These are phyloP conservation scores for Labeo rohita DNA, from an alignment of 2,113 vertebrate species.

Conservation along the genomic window DNA sequence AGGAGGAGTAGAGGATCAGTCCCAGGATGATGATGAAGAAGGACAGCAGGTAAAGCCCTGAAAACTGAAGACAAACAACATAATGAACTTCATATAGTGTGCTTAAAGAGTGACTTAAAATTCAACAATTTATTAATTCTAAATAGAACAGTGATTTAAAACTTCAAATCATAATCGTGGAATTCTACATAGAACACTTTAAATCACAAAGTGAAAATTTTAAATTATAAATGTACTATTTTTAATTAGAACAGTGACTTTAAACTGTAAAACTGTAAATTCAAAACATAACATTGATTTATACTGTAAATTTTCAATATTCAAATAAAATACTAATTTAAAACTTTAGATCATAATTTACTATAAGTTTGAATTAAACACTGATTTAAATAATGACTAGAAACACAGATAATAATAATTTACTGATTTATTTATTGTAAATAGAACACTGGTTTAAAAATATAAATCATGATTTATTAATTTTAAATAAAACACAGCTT, in stretches of 20 bases:
- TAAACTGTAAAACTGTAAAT: neutral
- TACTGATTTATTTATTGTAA: too few species aligned
- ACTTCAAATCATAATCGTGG: neutral
- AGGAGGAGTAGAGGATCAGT: slow-evolving; percentile 89
- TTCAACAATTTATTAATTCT: neutral
- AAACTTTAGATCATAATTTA: neutral
- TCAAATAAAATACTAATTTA: neutral
- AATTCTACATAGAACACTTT: neutral
- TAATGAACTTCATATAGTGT: neutral
- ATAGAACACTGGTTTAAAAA: neutral
- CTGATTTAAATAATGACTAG: too few species aligned
- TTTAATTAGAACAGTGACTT: neutral
- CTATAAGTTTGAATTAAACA: too few species aligned
- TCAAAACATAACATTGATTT: neutral
- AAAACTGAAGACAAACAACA: slow-evolving; percentile 81
- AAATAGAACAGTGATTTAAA: neutral
- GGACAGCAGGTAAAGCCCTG: slow-evolving; percentile 91
- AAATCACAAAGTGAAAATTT: neutral
- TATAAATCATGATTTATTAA: neutral
- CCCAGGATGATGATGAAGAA: slow-evolving; percentile 91
- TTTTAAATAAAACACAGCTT: neutral
- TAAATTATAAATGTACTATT: too few species aligned
- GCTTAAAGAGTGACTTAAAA: neutral
- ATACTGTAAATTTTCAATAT: neutral
- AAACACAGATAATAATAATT: too few species aligned